Evolutionary conservation across 2,113 vertebrate species (phyloP).

Genomic region (Erinaceus europaeus): DNA sequence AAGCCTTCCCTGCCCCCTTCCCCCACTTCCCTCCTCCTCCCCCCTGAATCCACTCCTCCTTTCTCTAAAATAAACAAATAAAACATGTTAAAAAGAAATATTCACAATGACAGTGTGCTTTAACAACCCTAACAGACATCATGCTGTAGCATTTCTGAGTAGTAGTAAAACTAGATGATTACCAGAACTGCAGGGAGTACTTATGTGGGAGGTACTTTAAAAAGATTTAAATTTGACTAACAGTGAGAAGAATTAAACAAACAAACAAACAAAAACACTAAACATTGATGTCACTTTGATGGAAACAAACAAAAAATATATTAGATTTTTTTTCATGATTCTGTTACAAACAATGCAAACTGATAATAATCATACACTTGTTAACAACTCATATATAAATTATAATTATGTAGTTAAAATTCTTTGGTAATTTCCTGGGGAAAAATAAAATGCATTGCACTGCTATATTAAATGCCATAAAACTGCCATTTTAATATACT

Average conservation of each 20-base stretch:
- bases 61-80: no score
- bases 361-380: not conserved
- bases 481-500: not conserved
- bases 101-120: not conserved
- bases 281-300: not conserved
- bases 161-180: not conserved
- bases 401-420: conserved; percentile 4
- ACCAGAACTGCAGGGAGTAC: not conserved
- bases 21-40: no score
- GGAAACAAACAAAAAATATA: not conserved
- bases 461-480: not conserved
- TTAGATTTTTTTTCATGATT: not conserved
- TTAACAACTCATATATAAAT: not conserved
- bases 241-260: not conserved
- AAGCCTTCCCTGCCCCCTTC: no score
- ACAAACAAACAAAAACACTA: not conserved
- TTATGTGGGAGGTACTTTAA: no score
- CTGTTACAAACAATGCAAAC: not conserved
- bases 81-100: no score
- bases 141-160: not conserved
- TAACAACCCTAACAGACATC: not conserved
- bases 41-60: no score
- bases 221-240: not conserved
- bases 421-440: not conserved
- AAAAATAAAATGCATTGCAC: not conserved